Conservation (phyloP, 37 sponge, comb jelly and placozoan species). For the Bolinopsis microptera region DNA sequence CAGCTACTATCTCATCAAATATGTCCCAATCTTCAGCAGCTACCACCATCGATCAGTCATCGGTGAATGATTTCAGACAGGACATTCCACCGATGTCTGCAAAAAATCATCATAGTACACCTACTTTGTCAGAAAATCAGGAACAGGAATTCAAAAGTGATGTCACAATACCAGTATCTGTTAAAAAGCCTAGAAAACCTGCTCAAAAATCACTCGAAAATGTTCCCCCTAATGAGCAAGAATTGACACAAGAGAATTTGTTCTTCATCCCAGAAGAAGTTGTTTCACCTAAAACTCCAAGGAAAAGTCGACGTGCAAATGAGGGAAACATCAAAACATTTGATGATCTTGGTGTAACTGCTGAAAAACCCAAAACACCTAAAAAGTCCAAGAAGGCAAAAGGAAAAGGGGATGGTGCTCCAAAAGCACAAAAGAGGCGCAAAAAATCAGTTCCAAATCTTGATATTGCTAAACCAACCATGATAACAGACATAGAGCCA, state of each 20-base stretch:
- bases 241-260: not conserved
- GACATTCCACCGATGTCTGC: not conserved
- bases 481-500: not conserved
- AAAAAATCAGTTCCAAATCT: not conserved
- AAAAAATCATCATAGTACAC: not conserved
- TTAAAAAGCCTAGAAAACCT: not conserved
- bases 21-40: not conserved
- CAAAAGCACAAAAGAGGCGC: not conserved
- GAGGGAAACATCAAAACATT: not conserved
- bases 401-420: not conserved
- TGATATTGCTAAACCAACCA: not conserved
- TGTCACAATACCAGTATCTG: not conserved
- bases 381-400: not conserved
- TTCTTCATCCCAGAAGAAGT: not conserved
- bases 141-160: not conserved
- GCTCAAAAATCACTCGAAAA: not conserved
- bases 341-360: not conserved
- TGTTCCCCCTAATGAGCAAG: not conserved
- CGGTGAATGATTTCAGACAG: not conserved
- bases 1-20: not conserved
- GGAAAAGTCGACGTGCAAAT: not conserved
- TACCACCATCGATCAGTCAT: not conserved
- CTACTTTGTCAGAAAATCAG: not conserved
- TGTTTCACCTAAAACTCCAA: not conserved
- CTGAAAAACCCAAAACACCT: not conserved